Base-by-base conservation (phyloP, 2,888 invertebrate genomes). In the Resseliella maxima region DNA sequence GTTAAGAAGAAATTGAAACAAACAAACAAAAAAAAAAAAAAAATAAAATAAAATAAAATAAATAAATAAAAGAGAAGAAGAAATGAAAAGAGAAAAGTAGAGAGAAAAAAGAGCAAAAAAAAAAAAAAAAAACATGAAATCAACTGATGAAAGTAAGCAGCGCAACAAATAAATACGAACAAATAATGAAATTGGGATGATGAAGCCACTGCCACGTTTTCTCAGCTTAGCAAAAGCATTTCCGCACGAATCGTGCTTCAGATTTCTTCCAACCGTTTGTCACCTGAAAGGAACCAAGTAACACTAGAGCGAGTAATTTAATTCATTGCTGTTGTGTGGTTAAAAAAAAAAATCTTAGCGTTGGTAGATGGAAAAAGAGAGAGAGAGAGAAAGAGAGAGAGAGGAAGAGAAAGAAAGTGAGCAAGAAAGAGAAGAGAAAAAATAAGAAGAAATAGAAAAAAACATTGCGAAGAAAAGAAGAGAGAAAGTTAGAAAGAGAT, bases 251-350 rank as follows among this genome's bases (percentile, higher is more conserved):
- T 18, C 31, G n/a, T 72, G 31, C 36, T 35, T 35, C 3, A 35
- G 31, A 31, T 72, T 64, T 72, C 36, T n/a, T n/a, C n/a, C n/a
- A n/a, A n/a, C n/a, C 72, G 31, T 72, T 72, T 72, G 35, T 72
- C 36, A 72, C 36, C 21, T 72, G 24, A n/a, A 59, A n/a, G 24
- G 18, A 15, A 59, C 24, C 3, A 3, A 0, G 24, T 24, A 18
- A 59, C 59, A 59, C 2, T 59, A 24, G 59, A 24, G 5, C n/a
- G 6, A 59, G 15, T 59, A 59, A 59, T 59, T 59, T n/a, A 59
- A 59, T 59, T 59, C 59, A 59, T 59, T 59, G 3, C 6, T 59
- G 24, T 59, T 59, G 59, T 24, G n/a, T 8, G 8, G 12, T 8
- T 41, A 41, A 5, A 41, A 41, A 41, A 5, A 41, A 18, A 50